Evolutionary conservation across 1,140 invertebrate genomes (phyloP).

Genomic region (Drosophila pectinifera): DNA sequence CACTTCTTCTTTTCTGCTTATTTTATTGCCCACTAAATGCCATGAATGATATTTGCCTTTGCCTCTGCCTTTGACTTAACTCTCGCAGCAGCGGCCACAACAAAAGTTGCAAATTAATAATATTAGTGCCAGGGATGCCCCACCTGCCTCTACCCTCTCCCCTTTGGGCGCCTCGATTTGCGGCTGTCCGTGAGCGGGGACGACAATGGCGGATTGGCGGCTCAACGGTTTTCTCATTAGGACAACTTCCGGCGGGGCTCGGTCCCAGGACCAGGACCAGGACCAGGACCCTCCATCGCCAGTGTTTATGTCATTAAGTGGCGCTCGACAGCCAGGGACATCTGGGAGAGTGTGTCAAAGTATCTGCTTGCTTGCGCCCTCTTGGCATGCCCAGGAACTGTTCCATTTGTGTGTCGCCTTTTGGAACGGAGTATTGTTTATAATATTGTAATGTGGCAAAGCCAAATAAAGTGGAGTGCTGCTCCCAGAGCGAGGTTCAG

Average conservation of each 20-base stretch:
- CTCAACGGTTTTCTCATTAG: conserved; percentile 69
- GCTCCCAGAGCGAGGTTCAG: conserved; percentile 14
- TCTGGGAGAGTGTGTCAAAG: conserved; percentile 23
- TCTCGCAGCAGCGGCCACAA: neutral
- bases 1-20: conserved; percentile 28
- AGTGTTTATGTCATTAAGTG: conserved; percentile 75
- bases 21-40: conserved; percentile 76
- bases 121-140: conserved; percentile 37
- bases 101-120: conserved; percentile 72
- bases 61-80: conserved; percentile 49
- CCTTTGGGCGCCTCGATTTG: conserved; percentile 1
- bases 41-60: conserved; percentile 61
- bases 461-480: conserved; percentile 33
- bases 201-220: conserved; percentile 36
- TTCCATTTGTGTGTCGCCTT: conserved; percentile 33
- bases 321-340: conserved; percentile 37
- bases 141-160: too few relatives aligned
- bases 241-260: conserved; percentile 61
- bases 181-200: conserved; percentile 19
- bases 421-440: conserved; percentile 54
- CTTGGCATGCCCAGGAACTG: conserved; percentile 40
- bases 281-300: conserved; percentile 17
- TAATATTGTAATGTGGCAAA: conserved; percentile 55
- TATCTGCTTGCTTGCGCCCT: conserved; percentile 9
- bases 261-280: neutral